phyloP scores from a whole-genome alignment of 2,113 vertebrate genomes.

The Pterocles burchelli region DNA sequence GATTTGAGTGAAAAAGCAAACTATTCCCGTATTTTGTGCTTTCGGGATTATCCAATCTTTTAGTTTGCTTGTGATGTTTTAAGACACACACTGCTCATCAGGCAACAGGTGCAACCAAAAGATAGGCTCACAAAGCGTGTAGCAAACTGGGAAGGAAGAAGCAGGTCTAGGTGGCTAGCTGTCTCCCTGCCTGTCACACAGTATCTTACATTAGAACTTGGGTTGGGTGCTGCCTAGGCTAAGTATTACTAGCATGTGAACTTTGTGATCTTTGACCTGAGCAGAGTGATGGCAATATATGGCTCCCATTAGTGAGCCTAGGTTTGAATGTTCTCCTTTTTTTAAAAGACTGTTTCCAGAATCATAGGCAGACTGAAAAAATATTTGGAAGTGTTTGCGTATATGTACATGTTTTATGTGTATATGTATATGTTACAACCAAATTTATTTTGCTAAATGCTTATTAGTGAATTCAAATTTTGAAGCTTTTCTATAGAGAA shows the following conservation, averaged over 20 bases:
- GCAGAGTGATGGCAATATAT: fast-evolving
- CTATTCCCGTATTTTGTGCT: neutral
- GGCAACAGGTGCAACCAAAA: fast-evolving
- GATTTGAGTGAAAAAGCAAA: neutral
- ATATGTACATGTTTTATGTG: no score
- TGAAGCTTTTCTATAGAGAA: neutral
- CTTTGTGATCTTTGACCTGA: neutral
- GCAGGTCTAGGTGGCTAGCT: no score
- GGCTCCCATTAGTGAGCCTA: neutral
- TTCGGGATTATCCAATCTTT: neutral
- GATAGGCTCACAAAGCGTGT: fast-evolving
- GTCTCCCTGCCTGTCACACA: neutral
- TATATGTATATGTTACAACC: neutral
- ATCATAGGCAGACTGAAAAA: neutral
- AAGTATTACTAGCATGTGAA: neutral
- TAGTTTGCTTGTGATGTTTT: neutral
- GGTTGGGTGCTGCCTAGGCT: neutral
- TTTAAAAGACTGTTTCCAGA: neutral
- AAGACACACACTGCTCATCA: neutral
- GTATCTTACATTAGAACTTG: neutral
- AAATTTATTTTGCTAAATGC: neutral
- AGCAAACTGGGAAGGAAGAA: neutral
- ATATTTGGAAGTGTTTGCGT: neutral
- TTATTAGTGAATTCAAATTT: neutral
- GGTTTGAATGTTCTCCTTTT: neutral